Evolutionary conservation across 2,888 invertebrate genomes (phyloP).

Genomic region (Tetragonula carbonaria): DNA sequence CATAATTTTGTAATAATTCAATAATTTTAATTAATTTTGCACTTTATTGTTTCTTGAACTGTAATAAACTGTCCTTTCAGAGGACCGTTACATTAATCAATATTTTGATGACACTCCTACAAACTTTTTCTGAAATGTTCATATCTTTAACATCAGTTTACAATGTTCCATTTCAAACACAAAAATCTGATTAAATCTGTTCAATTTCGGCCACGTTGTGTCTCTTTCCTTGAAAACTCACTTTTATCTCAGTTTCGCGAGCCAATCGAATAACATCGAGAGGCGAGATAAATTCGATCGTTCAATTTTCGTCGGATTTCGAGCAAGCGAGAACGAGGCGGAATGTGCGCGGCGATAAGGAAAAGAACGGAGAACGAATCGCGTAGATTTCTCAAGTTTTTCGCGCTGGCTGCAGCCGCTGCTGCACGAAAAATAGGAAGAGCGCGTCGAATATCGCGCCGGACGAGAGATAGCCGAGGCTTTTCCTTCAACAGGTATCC

Average conservation of each 20-base stretch:
- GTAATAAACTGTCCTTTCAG: too few species aligned
- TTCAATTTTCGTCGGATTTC: not conserved
- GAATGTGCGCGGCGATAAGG: too few species aligned
- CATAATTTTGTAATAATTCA: too few species aligned
- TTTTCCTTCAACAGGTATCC: conserved; percentile 74
- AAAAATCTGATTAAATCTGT: too few species aligned
- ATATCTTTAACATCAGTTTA: too few species aligned
- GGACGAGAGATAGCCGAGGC: conserved; percentile 37
- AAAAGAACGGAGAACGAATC: not conserved
- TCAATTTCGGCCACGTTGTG: not conserved
- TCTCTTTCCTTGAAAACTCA: not conserved
- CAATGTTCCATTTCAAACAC: too few species aligned
- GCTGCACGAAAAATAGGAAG: not conserved
- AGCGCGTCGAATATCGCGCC: conserved; percentile 40
- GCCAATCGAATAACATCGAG: not conserved
- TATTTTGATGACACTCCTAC: too few species aligned
- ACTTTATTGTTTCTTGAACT: too few species aligned
- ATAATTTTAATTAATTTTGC: too few species aligned
- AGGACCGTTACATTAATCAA: too few species aligned
- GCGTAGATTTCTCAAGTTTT: conserved; percentile 17
- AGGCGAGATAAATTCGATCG: not conserved
- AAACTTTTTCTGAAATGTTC: too few species aligned
- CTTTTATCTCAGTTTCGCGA: not conserved
- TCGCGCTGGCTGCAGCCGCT: not conserved
- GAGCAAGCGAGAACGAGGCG: not conserved